A percentile compares a stretch with the other conserved stretches of the same genome.
phyloP scores from a whole-genome alignment of 2,113 vertebrate genomes.

The Glaucomys volans region DNA sequence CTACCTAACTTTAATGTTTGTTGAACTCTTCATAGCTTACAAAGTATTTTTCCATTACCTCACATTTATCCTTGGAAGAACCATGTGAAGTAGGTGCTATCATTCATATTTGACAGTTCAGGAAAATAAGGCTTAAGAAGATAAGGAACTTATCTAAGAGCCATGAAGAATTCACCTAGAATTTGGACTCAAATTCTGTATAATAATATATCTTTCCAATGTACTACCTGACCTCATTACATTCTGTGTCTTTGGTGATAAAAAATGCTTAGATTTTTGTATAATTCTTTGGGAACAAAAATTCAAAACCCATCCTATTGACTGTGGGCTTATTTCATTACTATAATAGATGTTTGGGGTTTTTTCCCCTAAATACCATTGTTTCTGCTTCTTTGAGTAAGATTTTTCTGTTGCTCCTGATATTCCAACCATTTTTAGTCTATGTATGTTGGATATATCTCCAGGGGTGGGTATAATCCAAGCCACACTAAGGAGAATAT shows the following conservation, averaged over 20 bases:
- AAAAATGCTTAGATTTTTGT: neutral
- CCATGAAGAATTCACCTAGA: neutral
- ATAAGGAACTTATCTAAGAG: neutral
- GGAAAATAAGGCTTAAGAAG: neutral
- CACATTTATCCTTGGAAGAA: neutral
- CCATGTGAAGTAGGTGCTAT: neutral
- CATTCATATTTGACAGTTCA: neutral
- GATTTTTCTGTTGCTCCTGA: neutral
- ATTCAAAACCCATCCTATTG: neutral
- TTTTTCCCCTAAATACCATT: neutral
- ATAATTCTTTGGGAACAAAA: neutral
- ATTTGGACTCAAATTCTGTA: neutral
- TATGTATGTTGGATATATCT: neutral
- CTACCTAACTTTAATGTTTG: neutral
- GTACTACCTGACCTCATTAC: neutral
- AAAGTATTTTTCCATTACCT: neutral
- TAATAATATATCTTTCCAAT: neutral
- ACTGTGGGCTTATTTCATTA: neutral
- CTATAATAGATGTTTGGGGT: neutral
- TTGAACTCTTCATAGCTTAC: neutral
- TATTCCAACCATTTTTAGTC: neutral
- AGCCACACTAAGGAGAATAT: neutral
- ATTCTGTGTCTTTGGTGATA: neutral
- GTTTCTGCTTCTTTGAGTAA: neutral
- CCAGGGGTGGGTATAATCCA: neutral